These are phyloP conservation scores for Ammodytes marinus DNA, from an alignment of 2,113 vertebrate species.

Conservation along the genomic window DNA sequence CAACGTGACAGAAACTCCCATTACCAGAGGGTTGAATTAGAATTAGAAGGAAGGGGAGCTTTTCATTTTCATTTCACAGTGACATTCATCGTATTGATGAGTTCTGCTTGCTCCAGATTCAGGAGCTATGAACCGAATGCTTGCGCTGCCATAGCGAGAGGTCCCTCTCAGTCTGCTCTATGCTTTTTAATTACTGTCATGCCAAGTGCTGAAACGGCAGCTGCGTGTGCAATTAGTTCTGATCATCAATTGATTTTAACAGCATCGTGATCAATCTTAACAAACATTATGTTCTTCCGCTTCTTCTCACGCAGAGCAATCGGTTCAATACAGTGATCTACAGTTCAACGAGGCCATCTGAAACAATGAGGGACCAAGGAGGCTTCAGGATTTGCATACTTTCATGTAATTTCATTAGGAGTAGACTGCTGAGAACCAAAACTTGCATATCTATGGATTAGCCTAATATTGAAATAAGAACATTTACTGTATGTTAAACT, in stretches of 20 bases:
- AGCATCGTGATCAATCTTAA: conserved; percentile 53
- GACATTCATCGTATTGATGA: conserved; percentile 47
- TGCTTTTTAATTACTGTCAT: conserved; percentile 61
- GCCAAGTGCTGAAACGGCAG: conserved; percentile 53
- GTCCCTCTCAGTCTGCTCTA: conserved; percentile 17
- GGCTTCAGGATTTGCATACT: conserved; percentile 24
- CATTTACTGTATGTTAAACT: no score
- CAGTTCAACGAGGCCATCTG: conserved; percentile 46
- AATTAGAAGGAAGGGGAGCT: not conserved
- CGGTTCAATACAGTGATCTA: conserved; percentile 57
- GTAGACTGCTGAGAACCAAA: not conserved
- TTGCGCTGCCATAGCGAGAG: conserved; percentile 46
- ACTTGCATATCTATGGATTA: not conserved
- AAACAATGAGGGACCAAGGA: conserved; percentile 32
- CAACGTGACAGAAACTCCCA: conserved; percentile 3
- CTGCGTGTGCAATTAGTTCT: conserved; percentile 52
- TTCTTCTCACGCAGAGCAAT: conserved; percentile 29
- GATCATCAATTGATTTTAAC: conserved; percentile 66
- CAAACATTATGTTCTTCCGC: conserved; percentile 36
- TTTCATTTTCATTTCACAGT: conserved; percentile 32
- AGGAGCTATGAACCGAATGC: conserved; percentile 33
- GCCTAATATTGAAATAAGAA: no score
- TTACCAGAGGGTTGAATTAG: not conserved
- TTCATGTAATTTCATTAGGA: conserved; percentile 12
- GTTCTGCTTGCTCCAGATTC: conserved; percentile 43